A percentile compares a stretch with the other conserved stretches of the same genome.
phyloP scores from a whole-genome alignment of 2,888 invertebrate species.

The Miltochrista miniata region DNA sequence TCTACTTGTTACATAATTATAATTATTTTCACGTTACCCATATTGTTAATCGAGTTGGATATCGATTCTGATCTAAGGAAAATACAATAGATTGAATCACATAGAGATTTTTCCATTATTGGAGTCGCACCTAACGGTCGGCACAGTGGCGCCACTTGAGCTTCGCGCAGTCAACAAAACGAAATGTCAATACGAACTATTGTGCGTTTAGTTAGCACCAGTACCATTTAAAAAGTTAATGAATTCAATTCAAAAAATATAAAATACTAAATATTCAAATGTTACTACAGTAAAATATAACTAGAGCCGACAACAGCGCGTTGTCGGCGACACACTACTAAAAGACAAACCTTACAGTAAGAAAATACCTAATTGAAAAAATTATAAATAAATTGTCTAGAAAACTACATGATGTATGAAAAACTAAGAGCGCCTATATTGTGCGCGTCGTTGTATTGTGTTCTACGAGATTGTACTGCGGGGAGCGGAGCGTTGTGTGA shows the following conservation, averaged over 20 bases:
- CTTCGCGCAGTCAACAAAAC: background rate
- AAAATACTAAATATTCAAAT: slow-evolving; percentile 1
- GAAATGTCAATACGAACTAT: too few relatives aligned
- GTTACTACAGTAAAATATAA: slow-evolving; percentile 13
- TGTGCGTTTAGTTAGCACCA: slow-evolving; percentile 5
- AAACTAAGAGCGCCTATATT: background rate
- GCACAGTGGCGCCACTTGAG: too few relatives aligned
- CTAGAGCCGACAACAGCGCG: slow-evolving; percentile 12
- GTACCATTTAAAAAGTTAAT: slow-evolving; percentile 3
- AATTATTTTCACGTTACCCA: background rate
- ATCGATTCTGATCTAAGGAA: too few relatives aligned
- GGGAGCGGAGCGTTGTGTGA: too few relatives aligned
- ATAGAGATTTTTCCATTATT: background rate
- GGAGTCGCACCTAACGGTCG: background rate
- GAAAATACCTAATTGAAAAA: slow-evolving; percentile 17
- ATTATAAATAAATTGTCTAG: slow-evolving; percentile 30
- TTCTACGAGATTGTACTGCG: background rate
- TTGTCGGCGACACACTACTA: slow-evolving; percentile 13
- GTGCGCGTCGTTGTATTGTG: background rate
- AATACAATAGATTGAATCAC: background rate
- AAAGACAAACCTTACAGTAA: slow-evolving; percentile 13
- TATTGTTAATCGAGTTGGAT: too few relatives aligned
- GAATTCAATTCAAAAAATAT: slow-evolving; percentile 8
- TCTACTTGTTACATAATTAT: background rate
- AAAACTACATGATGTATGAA: slow-evolving; percentile 23